Base-by-base conservation (phyloP, 2,888 invertebrate genomes). In the Hypsopygia costalis region DNA sequence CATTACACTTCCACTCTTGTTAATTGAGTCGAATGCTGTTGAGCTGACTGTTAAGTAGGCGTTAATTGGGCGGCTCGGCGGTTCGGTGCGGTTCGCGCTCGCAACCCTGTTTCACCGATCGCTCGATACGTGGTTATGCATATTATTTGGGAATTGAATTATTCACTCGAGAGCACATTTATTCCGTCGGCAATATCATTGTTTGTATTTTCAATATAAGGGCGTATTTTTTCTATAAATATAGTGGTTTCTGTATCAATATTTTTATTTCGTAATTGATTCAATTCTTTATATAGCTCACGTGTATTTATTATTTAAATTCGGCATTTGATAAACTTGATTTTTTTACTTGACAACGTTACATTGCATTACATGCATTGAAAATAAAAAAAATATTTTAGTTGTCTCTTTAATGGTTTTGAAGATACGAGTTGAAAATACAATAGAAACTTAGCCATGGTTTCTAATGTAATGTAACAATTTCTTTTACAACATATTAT, bases 21-120 rank as follows among this genome's bases (percentile, higher is more conserved):
- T 56, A 60, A 60, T 56, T 55, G 52, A 46, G 41, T 38, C 42
- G 42, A 47, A 38, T 46, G 16, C 34, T 31, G 40, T 25, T 30
- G 36, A 41, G 42, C 40, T 35, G 44, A 45, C 36, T 62, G 60
- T 51, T 66, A 68, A 68, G 57, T 57, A 55, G 58, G 45, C 47
- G 51, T 40, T 67, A 67, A 67, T 63, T 60, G 61, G 51, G 37
- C 41, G 40, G 11, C 22, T 47, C n/a, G 12, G 27, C 36, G 20
- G 7, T 11, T 25, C 20, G n/a, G n/a, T n/a, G n/a, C n/a, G n/a
- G n/a, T n/a, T n/a, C n/a, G n/a, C n/a, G 32, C 21, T 16, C 16
- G 3, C 2, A 16, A 16, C 16, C 16, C 4, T 16, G 16, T 16
- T 16, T 16, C 16, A 16, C 31, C 31, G 43, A 34, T 27, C 39